Evolutionary conservation across 2,113 vertebrate species (phyloP).

Genomic region (Lathamus discolor): DNA sequence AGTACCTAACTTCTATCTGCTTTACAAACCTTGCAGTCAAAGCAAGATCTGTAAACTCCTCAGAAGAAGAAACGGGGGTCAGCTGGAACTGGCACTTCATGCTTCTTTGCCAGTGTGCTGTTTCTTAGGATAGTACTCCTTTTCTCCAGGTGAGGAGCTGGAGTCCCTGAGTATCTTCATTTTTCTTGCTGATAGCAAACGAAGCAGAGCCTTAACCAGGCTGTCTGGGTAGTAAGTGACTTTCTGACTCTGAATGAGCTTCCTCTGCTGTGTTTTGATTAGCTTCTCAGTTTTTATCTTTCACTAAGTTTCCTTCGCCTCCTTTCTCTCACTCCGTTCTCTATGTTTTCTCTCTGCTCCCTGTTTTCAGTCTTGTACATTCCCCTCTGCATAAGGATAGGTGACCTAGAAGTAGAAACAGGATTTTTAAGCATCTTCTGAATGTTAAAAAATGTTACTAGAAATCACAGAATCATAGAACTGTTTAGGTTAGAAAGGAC

Average conservation of each 20-base stretch:
- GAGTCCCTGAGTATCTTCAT: not conserved
- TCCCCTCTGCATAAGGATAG: not conserved
- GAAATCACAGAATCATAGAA: not conserved
- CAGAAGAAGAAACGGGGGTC: not conserved
- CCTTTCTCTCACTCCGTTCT: not conserved
- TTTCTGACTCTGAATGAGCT: not conserved
- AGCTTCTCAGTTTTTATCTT: not conserved
- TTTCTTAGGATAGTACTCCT: not conserved
- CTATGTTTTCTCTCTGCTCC: not conserved
- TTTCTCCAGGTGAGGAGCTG: not conserved
- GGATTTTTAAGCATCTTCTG: not conserved
- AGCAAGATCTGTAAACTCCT: not conserved
- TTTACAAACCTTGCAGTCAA: not conserved
- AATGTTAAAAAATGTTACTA: not conserved
- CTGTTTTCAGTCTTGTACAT: not conserved
- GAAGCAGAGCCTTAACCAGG: not conserved
- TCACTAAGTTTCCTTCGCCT: not conserved
- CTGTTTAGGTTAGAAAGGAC: not conserved
- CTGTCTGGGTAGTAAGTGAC: not conserved
- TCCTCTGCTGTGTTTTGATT: not conserved
- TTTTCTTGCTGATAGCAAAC: not conserved
- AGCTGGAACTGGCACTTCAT: not conserved
- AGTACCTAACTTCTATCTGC: not conserved
- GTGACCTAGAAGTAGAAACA: not conserved
- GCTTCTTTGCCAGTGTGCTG: not conserved